Conservation (phyloP, 2,797 vertebrate genomes). For the Urophycis tenuis region DNA sequence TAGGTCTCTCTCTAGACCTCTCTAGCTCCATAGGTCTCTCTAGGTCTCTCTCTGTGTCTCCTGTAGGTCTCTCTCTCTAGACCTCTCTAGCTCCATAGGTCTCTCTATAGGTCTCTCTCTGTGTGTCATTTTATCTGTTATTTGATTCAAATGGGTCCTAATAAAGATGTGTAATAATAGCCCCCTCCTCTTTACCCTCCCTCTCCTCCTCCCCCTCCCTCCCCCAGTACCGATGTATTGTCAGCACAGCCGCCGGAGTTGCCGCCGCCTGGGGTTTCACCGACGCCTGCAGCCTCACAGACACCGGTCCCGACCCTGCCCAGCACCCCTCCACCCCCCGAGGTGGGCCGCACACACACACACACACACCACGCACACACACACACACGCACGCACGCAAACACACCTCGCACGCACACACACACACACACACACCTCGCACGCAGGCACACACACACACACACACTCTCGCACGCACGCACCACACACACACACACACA, state of each 20-base stretch:
- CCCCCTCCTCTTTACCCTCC: neutral
- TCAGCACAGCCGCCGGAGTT: slow-evolving; percentile 89
- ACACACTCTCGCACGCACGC: too few relatives aligned
- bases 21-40: too few relatives aligned
- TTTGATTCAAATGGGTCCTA: neutral
- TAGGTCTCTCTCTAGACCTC: too few relatives aligned
- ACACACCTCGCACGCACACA: too few relatives aligned
- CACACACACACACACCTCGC: too few relatives aligned
- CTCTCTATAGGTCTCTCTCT: neutral
- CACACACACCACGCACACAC: neutral
- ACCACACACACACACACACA: too few relatives aligned
- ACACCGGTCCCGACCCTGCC: slow-evolving; percentile 81
- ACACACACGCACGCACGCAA: neutral
- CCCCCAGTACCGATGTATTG: slow-evolving; percentile 88
- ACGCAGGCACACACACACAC: too few relatives aligned
- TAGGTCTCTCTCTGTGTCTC: neutral
- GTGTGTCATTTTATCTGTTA: too few relatives aligned
- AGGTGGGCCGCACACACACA: slow-evolving; percentile 61
- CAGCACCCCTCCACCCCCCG: slow-evolving; percentile 85
- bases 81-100: neutral
- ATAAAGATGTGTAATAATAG: neutral
- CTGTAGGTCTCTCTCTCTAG: too few relatives aligned
- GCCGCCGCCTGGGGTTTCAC: slow-evolving; percentile 90
- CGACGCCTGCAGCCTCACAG: slow-evolving; percentile 83
- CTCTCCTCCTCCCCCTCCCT: neutral